Conservation (phyloP, 2,113 vertebrate genomes). For the Melanocharis versteri region DNA sequence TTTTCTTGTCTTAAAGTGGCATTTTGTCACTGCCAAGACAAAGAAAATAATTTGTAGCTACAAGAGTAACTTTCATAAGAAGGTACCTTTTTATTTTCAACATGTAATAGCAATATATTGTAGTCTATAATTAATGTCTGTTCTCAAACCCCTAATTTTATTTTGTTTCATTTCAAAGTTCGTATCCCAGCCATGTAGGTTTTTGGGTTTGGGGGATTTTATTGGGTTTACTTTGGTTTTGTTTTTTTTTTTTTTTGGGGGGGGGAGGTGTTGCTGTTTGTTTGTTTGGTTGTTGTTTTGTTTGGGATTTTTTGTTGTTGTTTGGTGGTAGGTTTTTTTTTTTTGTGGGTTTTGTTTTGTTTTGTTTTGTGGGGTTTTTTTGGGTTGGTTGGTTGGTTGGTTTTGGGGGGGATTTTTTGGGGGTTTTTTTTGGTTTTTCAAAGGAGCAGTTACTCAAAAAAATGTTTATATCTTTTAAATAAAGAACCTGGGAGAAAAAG, state of each 20-base stretch:
- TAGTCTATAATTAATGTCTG: background rate
- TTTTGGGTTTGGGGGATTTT: background rate
- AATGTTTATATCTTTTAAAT: background rate
- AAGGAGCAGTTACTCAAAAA: background rate
- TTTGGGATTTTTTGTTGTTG: background rate
- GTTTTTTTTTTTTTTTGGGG: too few species aligned
- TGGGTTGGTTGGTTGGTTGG: background rate
- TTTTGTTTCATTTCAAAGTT: background rate
- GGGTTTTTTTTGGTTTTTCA: background rate
- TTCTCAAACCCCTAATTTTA: background rate
- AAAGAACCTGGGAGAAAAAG: background rate
- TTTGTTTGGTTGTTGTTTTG: background rate
- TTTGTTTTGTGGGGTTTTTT: background rate
- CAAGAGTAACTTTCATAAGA: background rate
- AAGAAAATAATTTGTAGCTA: background rate
- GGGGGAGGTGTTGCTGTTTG: background rate
- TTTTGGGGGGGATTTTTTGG: rapidly evolving
- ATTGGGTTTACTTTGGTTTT: background rate
- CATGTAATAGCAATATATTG: background rate
- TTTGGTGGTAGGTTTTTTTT: background rate
- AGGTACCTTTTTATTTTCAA: background rate
- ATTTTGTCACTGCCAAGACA: background rate
- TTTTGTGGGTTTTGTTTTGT: background rate
- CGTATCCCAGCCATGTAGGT: rapidly evolving
- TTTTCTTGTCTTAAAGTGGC: background rate